Evolutionary conservation across 2,797 vertebrate species (phyloP).

Genomic region (Euthynnus affinis): DNA sequence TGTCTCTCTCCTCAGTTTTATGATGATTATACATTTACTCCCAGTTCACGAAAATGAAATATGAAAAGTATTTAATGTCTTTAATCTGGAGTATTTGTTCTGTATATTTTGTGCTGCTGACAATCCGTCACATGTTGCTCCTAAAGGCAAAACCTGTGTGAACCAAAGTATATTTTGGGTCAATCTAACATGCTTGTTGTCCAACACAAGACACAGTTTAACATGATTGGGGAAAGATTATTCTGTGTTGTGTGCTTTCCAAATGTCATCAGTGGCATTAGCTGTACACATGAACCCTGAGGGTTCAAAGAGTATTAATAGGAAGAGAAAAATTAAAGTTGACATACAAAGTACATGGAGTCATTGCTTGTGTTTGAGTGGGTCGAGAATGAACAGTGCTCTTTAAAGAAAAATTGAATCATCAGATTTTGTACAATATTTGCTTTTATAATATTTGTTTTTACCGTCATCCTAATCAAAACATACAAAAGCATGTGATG

Average conservation of each 20-base stretch:
- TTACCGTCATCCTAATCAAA: not conserved
- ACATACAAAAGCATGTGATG: too few species aligned
- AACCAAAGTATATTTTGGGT: not conserved
- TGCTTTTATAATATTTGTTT: too few species aligned
- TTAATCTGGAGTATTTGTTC: not conserved
- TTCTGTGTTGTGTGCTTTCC: not conserved
- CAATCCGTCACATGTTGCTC: not conserved
- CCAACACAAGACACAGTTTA: not conserved
- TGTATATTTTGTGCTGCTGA: not conserved
- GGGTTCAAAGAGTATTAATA: not conserved
- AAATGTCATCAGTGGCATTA: constrained; percentile 5
- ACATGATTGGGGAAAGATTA: constrained; percentile 17
- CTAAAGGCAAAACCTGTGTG: not conserved
- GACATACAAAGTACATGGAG: not conserved
- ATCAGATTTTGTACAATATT: not conserved
- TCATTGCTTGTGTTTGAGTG: not conserved
- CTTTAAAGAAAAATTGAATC: not conserved
- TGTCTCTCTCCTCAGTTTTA: constrained; percentile 1
- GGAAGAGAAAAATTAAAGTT: not conserved
- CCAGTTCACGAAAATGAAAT: not conserved
- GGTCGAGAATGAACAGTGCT: not conserved
- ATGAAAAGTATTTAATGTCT: not conserved
- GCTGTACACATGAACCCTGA: not conserved
- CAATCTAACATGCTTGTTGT: not conserved
- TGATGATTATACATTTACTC: constrained; percentile 1